Evolutionary conservation across 1,140 invertebrate species (phyloP).

Genomic region (Drosophila persimilis): DNA sequence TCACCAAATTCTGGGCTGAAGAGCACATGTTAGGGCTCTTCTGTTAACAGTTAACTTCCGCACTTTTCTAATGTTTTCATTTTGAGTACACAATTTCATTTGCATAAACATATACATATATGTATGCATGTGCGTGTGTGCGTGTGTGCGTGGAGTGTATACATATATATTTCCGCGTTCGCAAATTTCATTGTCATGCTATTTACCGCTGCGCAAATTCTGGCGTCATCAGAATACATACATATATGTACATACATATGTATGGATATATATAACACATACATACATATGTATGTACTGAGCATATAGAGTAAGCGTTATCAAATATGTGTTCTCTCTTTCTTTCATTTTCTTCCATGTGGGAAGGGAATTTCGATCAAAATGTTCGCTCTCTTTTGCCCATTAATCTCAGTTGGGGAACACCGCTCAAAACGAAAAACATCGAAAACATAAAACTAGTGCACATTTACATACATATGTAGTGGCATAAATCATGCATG

Average conservation of each 20-base stretch:
- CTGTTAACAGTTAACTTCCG: constrained; percentile 12
- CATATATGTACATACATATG: no score
- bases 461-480: neutral
- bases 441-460: neutral
- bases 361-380: neutral
- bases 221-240: constrained; percentile 5
- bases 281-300: neutral
- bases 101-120: no score
- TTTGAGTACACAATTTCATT: no score
- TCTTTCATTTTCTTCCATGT: constrained; percentile 1
- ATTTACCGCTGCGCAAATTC: constrained; percentile 48
- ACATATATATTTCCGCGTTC: constrained; percentile 19
- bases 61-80: constrained; percentile 26
- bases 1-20: neutral
- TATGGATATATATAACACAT: no score
- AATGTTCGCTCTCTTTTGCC: no score
- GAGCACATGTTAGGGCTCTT: constrained; percentile 20
- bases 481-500: neutral
- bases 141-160: no score
- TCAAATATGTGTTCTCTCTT: neutral
- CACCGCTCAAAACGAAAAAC: constrained; percentile 9
- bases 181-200: constrained; percentile 34
- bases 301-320: neutral
- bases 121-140: no score
- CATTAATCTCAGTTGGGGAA: constrained; percentile 21